Evolutionary conservation across 1,140 invertebrate species (phyloP).

Genomic region (Drosophila lini): DNA sequence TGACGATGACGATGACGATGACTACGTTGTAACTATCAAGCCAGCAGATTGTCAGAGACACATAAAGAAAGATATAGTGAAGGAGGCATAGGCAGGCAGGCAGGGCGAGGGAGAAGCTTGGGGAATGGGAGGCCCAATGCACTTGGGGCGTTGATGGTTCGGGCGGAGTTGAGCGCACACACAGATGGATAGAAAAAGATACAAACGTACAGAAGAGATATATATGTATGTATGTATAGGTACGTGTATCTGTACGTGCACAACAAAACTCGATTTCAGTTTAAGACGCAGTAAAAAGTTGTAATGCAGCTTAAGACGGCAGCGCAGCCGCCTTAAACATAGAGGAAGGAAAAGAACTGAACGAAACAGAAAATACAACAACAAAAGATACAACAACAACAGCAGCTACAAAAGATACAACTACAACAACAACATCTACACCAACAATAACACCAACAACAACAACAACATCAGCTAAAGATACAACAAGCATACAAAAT

Average conservation of each 20-base stretch:
- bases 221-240: slow-evolving; percentile 1
- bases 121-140: slow-evolving; percentile 52
- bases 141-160: slow-evolving; percentile 75
- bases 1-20: slow-evolving; percentile 65
- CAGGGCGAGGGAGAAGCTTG: not conserved
- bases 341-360: slow-evolving; percentile 81
- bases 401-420: not conserved
- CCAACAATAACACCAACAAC: slow-evolving; percentile 1
- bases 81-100: not conserved
- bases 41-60: slow-evolving; percentile 73
- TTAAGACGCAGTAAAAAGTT: slow-evolving; percentile 82
- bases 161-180: slow-evolving; percentile 62
- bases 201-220: slow-evolving; percentile 39
- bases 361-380: slow-evolving; percentile 58
- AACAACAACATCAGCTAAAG: slow-evolving; percentile 2
- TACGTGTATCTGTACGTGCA: slow-evolving; percentile 43
- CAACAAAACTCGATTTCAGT: slow-evolving; percentile 81
- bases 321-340: slow-evolving; percentile 76
- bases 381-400: slow-evolving; percentile 21
- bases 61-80: slow-evolving; percentile 41
- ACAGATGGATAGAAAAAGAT: slow-evolving; percentile 73
- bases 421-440: slow-evolving; percentile 14
- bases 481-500: slow-evolving; percentile 46
- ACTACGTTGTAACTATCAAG: slow-evolving; percentile 68
- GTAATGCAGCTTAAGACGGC: slow-evolving; percentile 81